phyloP scores from a whole-genome alignment of 2,113 vertebrate species.

The Eulemur rufifrons region DNA sequence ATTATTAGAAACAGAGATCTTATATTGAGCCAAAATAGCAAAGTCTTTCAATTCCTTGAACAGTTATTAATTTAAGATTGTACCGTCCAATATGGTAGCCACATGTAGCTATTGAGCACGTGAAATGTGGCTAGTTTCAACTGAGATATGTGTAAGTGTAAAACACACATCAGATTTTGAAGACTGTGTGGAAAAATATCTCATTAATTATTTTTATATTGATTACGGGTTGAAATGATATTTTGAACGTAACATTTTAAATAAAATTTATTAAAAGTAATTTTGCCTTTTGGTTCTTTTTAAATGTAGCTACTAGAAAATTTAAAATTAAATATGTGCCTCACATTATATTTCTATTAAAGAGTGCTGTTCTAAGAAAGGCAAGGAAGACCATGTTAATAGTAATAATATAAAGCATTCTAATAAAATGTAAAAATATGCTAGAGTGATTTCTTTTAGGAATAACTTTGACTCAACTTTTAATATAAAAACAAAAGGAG shows the following conservation, averaged over 20 bases:
- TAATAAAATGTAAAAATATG: background rate
- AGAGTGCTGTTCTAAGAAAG: background rate
- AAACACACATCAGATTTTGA: background rate
- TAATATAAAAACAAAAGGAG: background rate
- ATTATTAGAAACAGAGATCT: background rate
- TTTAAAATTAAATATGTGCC: background rate
- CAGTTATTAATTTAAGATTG: background rate
- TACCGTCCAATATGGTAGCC: background rate
- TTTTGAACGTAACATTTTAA: background rate
- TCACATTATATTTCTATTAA: background rate
- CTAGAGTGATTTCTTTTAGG: background rate
- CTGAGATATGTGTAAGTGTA: background rate
- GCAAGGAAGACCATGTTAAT: background rate
- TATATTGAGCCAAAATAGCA: background rate
- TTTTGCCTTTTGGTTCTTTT: background rate
- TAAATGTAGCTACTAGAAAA: background rate
- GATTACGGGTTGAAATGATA: background rate
- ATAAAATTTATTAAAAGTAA: background rate
- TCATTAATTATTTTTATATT: background rate
- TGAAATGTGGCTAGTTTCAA: background rate
- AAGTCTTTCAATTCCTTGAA: background rate
- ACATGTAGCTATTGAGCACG: fast-evolving
- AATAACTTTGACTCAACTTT: background rate
- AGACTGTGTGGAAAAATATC: background rate
- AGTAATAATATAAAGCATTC: background rate